Percentiles rank a stretch among this genome's conserved stretches.
These are phyloP conservation scores for Alaudala cheleensis DNA, from an alignment of 2,113 vertebrate species.

Conservation along the genomic window DNA sequence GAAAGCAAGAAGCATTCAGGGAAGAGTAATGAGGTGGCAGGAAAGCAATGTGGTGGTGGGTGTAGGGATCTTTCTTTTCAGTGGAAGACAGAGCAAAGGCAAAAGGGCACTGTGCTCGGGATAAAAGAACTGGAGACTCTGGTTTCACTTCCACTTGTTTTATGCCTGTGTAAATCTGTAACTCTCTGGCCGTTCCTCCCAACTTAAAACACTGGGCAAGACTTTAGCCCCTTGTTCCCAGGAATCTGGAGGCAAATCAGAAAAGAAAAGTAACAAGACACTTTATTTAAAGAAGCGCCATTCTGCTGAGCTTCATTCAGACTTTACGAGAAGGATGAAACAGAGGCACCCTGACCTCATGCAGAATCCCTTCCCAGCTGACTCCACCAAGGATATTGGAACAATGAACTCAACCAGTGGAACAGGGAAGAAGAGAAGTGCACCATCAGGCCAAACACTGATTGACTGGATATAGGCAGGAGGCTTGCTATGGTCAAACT, in stretches of 20 bases:
- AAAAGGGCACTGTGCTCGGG: conserved; percentile 20
- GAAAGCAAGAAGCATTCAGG: conserved; percentile 43
- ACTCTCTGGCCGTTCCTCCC: not conserved
- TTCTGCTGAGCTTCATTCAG: conserved; percentile 10
- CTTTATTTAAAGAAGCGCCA: not conserved
- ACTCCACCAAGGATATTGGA: not conserved
- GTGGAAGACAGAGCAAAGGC: conserved; percentile 4
- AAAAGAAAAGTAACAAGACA: not conserved
- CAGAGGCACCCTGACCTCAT: not conserved
- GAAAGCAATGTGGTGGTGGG: conserved; percentile 49
- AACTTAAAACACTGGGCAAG: not conserved
- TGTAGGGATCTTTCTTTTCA: conserved; percentile 43
- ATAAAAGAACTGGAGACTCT: conserved; percentile 42
- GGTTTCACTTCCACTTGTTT: conserved; percentile 38
- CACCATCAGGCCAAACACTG: not conserved
- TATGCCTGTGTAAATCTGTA: conserved; percentile 13
- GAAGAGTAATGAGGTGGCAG: conserved; percentile 57
- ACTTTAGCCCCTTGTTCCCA: conserved; percentile 40
- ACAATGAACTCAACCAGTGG: conserved; percentile 24
- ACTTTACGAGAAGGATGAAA: conserved; percentile 10
- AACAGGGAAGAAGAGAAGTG: not conserved
- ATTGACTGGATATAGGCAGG: not conserved
- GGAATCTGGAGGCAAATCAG: conserved; percentile 30
- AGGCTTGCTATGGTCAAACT: not conserved
- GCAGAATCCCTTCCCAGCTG: not conserved